Evolutionary conservation across 2,888 invertebrate genomes (phyloP).

Genomic region (Drosophila multiciliata): DNA sequence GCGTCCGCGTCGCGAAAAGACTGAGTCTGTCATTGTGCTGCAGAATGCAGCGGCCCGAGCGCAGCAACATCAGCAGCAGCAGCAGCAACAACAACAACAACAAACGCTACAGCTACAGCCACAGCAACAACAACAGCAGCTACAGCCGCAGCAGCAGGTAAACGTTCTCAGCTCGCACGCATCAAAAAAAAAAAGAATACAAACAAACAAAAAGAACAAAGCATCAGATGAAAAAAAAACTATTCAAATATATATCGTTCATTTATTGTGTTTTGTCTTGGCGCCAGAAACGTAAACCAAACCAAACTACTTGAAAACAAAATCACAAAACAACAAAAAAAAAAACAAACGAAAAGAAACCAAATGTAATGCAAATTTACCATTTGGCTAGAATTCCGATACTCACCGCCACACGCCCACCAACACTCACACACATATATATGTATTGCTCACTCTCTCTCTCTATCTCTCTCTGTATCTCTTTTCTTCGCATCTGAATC

Average conservation of each 20-base stretch:
- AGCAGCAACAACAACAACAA: constrained; percentile 83
- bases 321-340: constrained; percentile 32
- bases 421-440: constrained; percentile 14
- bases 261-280: constrained; percentile 77
- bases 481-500: constrained; percentile 9
- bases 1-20: constrained; percentile 93
- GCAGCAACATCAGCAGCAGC: constrained; percentile 82
- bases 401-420: constrained; percentile 55
- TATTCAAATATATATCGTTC: constrained; percentile 54
- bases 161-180: constrained; percentile 77
- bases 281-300: constrained; percentile 75
- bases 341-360: constrained; percentile 21
- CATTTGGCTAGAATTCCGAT: constrained; percentile 69
- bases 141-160: constrained; percentile 64
- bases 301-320: constrained; percentile 69
- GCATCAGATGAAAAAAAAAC: constrained; percentile 42
- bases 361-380: constrained; percentile 55
- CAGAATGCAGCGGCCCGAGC: constrained; percentile 87
- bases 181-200: constrained; percentile 46
- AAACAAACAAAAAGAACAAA: constrained; percentile 32
- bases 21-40: constrained; percentile 94
- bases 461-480: constrained; percentile 15
- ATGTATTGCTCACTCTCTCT: constrained; percentile 26
- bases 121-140: constrained; percentile 75
- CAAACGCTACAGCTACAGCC: constrained; percentile 83